Percentiles rank a stretch among this genome's conserved stretches.
These are phyloP conservation scores for Elephantulus edwardii DNA, from an alignment of 2,113 vertebrate genomes.

Conservation along the genomic window DNA sequence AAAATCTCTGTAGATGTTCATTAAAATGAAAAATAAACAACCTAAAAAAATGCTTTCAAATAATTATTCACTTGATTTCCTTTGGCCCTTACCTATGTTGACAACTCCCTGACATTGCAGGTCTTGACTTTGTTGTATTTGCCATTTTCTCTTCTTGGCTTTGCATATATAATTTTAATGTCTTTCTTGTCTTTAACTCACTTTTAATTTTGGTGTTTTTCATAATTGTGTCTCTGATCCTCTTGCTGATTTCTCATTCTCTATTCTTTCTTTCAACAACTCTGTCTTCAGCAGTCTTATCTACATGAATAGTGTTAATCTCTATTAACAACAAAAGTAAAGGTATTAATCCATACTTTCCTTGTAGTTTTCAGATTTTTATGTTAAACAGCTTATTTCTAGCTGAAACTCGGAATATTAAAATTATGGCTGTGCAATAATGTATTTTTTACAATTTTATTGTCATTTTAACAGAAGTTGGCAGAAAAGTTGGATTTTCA, in stretches of 20 bases:
- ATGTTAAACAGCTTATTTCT: too few relatives aligned
- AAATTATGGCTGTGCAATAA: too few relatives aligned
- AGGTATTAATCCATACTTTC: not conserved
- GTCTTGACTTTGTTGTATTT: constrained; percentile 5
- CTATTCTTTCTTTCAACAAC: not conserved
- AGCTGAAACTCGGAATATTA: too few relatives aligned
- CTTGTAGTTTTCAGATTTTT: not conserved
- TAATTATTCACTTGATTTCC: constrained; percentile 13
- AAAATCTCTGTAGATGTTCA: too few relatives aligned
- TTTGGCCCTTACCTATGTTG: not conserved
- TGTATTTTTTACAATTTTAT: too few relatives aligned
- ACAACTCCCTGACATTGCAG: constrained; percentile 47
- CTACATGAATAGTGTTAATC: not conserved
- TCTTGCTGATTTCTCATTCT: not conserved
- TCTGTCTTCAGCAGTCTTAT: not conserved
- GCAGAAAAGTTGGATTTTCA: too few relatives aligned
- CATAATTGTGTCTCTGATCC: not conserved
- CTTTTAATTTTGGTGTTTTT: not conserved
- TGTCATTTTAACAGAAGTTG: too few relatives aligned
- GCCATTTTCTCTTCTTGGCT: constrained; percentile 10
- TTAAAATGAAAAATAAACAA: too few relatives aligned
- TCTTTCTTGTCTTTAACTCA: not conserved
- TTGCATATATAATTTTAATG: not conserved
- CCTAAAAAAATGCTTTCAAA: too few relatives aligned
- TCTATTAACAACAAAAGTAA: not conserved